Percentiles rank a stretch among this genome's conserved stretches.
Evolutionary conservation across 2,113 vertebrate species (phyloP).

Genomic region (Anas platyrhynchos): DNA sequence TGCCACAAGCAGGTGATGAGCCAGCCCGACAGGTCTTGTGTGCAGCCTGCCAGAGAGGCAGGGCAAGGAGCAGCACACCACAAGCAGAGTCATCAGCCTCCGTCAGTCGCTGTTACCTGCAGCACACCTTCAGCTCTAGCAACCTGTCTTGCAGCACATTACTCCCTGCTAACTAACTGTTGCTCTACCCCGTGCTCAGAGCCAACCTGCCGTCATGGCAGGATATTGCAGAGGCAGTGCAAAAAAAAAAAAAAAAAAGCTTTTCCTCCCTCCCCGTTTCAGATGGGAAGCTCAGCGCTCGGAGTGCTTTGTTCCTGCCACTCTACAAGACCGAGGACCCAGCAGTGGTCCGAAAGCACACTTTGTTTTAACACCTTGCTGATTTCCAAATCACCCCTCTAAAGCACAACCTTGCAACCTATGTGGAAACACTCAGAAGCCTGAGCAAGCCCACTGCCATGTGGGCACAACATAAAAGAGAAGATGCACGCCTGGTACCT

Average conservation of each 20-base stretch:
- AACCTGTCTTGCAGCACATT: neutral
- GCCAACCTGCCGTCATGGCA: neutral
- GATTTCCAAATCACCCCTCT: neutral
- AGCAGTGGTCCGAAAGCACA: neutral
- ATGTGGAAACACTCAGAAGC: neutral
- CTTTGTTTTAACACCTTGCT: neutral
- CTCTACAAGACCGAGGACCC: neutral
- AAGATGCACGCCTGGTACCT: neutral
- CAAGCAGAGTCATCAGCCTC: neutral
- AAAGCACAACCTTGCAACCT: neutral
- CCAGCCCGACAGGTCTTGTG: neutral
- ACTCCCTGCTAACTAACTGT: neutral
- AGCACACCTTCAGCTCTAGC: neutral
- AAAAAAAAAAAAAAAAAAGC: neutral
- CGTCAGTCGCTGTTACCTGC: neutral
- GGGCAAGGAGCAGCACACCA: neutral
- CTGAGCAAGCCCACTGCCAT: neutral
- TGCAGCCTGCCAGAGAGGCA: neutral
- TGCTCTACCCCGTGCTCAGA: neutral
- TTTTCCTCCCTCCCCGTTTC: neutral
- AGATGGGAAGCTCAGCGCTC: neutral
- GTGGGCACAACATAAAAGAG: neutral
- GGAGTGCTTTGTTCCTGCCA: neutral
- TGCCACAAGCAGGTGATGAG: neutral
- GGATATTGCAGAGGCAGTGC: neutral